Evolutionary conservation across 2,888 invertebrate genomes (phyloP).

Genomic region (Lingula anatina): DNA sequence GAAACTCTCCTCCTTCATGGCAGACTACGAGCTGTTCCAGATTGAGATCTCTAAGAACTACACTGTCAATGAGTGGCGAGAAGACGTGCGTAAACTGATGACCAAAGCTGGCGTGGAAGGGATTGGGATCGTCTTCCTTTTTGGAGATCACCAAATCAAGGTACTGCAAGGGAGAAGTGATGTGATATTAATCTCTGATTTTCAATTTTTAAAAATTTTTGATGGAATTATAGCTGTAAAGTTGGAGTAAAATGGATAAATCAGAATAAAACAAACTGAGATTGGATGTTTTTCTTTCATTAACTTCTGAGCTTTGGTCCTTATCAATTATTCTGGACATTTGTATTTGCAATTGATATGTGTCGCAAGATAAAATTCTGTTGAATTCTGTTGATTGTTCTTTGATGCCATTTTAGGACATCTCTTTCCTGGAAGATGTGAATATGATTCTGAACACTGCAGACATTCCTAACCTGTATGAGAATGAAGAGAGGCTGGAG

Average conservation of each 20-base stretch:
- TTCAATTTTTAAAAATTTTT: not conserved
- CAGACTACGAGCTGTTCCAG: conserved; percentile 49
- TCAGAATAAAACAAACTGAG: too few species aligned
- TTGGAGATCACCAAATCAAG: conserved; percentile 51
- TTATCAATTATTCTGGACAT: too few species aligned
- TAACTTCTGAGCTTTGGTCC: too few species aligned
- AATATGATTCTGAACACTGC: conserved; percentile 52
- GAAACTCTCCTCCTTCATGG: conserved; percentile 46
- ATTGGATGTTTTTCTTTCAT: too few species aligned
- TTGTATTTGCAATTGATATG: too few species aligned
- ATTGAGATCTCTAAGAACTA: conserved; percentile 51
- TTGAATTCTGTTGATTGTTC: too few species aligned
- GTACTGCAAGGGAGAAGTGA: conserved; percentile 15
- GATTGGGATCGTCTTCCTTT: conserved; percentile 45
- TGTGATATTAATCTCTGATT: too few species aligned
- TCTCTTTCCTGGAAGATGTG: conserved; percentile 49
- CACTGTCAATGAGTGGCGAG: conserved; percentile 44
- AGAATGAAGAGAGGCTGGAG: conserved; percentile 47
- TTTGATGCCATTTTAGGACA: conserved; percentile 42
- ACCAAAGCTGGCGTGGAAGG: conserved; percentile 44
- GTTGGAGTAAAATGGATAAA: too few species aligned
- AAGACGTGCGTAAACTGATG: conserved; percentile 46
- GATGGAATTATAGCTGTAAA: too few species aligned
- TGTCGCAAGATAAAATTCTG: too few species aligned
- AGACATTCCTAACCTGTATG: conserved; percentile 50